Evolutionary conservation across 2,888 invertebrate species (phyloP).

Genomic region (Leptopterna dolabrata): DNA sequence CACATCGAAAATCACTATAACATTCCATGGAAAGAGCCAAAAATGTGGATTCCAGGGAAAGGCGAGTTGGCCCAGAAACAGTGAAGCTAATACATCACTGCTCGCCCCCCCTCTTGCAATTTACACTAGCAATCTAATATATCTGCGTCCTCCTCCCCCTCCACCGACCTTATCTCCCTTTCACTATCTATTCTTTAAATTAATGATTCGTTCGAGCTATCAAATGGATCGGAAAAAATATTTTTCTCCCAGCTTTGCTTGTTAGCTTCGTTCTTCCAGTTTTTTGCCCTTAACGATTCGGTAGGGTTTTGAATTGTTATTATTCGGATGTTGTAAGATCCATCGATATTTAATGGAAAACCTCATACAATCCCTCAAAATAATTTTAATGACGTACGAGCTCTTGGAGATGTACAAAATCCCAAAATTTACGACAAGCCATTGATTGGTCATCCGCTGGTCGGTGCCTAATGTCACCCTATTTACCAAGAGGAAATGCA

Average conservation of each 20-base stretch:
- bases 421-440: too few relatives aligned
- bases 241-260: background rate
- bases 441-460: too few relatives aligned
- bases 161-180: background rate
- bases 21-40: background rate
- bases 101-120: conserved; percentile 18
- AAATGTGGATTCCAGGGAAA: background rate
- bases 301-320: background rate
- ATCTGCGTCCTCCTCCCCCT: background rate
- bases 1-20: background rate
- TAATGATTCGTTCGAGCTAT: conserved; percentile 23
- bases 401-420: too few relatives aligned
- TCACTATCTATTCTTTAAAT: conserved; percentile 27
- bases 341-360: background rate
- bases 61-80: background rate
- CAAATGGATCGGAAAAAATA: background rate
- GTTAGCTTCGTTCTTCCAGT: background rate
- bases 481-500: too few relatives aligned
- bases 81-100: conserved; percentile 19
- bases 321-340: background rate
- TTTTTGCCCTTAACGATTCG: background rate
- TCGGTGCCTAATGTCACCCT: too few relatives aligned
- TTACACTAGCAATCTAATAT: conserved; percentile 37
- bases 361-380: background rate
- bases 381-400: too few relatives aligned